These are phyloP conservation scores for Bufo gargarizans DNA, from an alignment of 2,113 vertebrate species.

Conservation along the genomic window DNA sequence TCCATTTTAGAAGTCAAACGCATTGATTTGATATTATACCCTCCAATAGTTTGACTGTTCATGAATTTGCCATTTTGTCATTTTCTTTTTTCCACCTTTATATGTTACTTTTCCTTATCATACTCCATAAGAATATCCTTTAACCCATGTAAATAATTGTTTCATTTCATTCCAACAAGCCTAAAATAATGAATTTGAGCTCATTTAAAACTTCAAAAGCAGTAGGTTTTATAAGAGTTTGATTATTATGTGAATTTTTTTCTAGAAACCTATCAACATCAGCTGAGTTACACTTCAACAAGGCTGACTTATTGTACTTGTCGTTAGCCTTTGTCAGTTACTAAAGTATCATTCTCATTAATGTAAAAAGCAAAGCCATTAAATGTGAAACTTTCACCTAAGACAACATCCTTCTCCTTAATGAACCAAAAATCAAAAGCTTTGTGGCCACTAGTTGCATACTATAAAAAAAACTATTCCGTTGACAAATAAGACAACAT, in stretches of 20 bases:
- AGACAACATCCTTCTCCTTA: conserved; percentile 46
- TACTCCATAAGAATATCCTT: background rate
- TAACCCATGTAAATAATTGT: conserved; percentile 14
- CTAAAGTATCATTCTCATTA: conserved; percentile 53
- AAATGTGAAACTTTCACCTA: conserved; percentile 42
- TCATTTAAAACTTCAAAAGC: conserved; percentile 40
- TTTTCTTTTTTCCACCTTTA: background rate
- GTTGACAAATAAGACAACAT: background rate
- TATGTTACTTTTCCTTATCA: background rate
- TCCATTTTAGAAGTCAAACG: too few species aligned
- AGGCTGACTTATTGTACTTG: conserved; percentile 27
- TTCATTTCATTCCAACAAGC: conserved; percentile 4
- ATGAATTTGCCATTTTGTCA: background rate
- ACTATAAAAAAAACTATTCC: background rate
- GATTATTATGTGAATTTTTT: conserved; percentile 35
- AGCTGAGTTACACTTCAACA: conserved; percentile 6
- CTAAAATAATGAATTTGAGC: conserved; percentile 47
- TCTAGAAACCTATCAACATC: conserved; percentile 21
- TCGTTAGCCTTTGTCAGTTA: conserved; percentile 54
- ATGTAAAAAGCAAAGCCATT: conserved; percentile 29
- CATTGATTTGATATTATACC: background rate
- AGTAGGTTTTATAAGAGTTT: background rate
- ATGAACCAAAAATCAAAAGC: conserved; percentile 50
- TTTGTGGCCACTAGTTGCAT: background rate
- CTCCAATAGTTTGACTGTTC: background rate